Base-by-base conservation (phyloP, 30 jellyfish, hydroid and myxozoan species). In the Sanderia malayensis region DNA sequence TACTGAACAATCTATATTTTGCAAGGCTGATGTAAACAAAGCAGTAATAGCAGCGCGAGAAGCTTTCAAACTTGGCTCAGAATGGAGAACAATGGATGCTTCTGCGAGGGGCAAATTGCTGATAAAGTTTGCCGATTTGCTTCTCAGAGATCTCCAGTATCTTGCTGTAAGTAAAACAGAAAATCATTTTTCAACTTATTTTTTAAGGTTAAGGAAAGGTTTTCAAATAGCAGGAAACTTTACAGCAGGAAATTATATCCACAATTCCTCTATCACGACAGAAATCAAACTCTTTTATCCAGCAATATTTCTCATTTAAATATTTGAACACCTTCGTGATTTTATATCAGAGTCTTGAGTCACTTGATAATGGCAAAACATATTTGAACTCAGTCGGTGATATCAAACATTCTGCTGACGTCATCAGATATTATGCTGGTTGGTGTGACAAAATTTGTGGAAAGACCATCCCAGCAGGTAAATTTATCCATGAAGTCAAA, bases 81-180 rank as follows among this genome's bases (percentile, higher is more conserved):
- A 76, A 70, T 90, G 98, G 98, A 80, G 98, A 49, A 75, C 83
- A 19, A 70, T 90, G 96, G 96, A 83, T 76, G 98, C 98, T 3
- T 83, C 98, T 2, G 67, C 72, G 27, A 46, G 98, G 71, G 96
- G 98, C 23, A 60, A 45, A 45, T 74, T 90, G 55, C 72, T 90
- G 72, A 32, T 55, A 44, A 90, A 83, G 60, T 64, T 90, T 30
- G 98, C 96, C 22, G 98, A 90, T 46, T 74, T 90, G 67, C 65
- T 90, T 31, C 86, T 85, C 46, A 76, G 94, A 62, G 98, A 90
- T 47, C 26, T 44, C 31, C 91, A 82, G 25, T 83, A 90, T 62
- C 58, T 90, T 2, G 86, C 92, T 57, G 98, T 90, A 76, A 73
- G 93, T 69, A 4, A n/a, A n/a, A n/a, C n/a, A n/a, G n/a, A n/a